Conservation (phyloP, 2,888 invertebrate species). For the Apodemia zela region DNA sequence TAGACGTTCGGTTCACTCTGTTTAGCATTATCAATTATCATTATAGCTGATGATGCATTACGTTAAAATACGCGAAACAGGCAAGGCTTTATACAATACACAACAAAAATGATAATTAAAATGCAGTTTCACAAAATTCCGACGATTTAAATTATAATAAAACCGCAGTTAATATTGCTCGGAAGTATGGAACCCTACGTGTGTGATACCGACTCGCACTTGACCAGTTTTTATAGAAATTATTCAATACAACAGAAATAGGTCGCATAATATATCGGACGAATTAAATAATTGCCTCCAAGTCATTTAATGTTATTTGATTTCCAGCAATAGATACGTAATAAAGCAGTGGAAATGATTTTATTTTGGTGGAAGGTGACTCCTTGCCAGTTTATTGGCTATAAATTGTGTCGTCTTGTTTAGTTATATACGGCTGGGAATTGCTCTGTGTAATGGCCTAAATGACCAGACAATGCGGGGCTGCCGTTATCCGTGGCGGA, state of each 20-base stretch:
- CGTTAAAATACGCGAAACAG: no score
- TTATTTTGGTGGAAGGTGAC: slow-evolving; percentile 25
- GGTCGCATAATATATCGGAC: slow-evolving; percentile 11
- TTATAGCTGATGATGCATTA: no score
- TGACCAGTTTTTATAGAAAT: no score
- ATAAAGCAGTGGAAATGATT: slow-evolving; percentile 26
- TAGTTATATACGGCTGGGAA: slow-evolving; percentile 6
- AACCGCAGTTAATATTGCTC: no score
- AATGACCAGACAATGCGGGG: slow-evolving; percentile 12
- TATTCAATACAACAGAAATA: neutral
- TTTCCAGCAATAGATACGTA: slow-evolving; percentile 23
- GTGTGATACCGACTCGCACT: no score
- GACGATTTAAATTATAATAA: no score
- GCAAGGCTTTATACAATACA: no score
- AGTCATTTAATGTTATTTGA: slow-evolving; percentile 24
- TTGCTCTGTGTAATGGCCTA: slow-evolving; percentile 8
- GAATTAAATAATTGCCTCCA: slow-evolving; percentile 15
- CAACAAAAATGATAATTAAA: no score
- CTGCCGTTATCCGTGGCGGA: slow-evolving; percentile 3
- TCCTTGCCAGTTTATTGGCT: slow-evolving; percentile 27
- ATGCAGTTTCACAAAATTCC: no score
- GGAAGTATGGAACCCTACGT: no score
- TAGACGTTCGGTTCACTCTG: no score
- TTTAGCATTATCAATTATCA: no score
- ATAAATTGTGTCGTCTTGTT: slow-evolving; percentile 26